Base-by-base conservation (phyloP, 2,888 invertebrate genomes). In the Trileptium ribeirensis region DNA sequence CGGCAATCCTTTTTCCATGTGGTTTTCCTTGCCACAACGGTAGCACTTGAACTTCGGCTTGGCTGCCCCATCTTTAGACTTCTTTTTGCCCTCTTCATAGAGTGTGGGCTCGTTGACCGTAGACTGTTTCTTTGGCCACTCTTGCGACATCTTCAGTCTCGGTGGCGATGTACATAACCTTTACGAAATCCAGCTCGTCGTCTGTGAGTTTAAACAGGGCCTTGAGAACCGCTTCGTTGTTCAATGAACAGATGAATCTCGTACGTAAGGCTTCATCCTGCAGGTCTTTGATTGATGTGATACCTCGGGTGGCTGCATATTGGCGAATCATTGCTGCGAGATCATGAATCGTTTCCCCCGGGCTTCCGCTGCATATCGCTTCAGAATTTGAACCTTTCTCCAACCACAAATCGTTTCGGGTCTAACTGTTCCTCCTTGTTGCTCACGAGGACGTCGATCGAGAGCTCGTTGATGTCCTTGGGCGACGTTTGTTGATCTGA, bases 121-220 rank as follows among this genome's bases (percentile, higher is more conserved):
- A n/a, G 19, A 36, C 37, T n/a, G 36, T 75, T 8, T 75, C 77
- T 8, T 75, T 75, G 15, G 77, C 77, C 39, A 75, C 39, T n/a
- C 64, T 82, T 1, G 83, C 84, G 24, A 82, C 84, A 39, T 83
- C 83, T 64, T 83, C 84, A 29, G 84, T 84, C 51, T 84, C 83
- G 70, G 79, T 40, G 31, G 84, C 84, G 24, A 84, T 67, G 34
- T 83, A 29, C 31, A 84, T 67, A n/a, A 64, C 84, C 36, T 39
- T 24, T 64, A 79, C 67, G 74, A 83, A 83, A 34, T 51, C 67
- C 67, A 83, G 82, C 29, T 83, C 83, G 31, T 82, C 82, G 67
- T 81, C 83, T 70, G 84, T 83, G 67, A 83, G 36, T 51, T 84
- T 81, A 75, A 84, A 82, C 36, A 83, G 36, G n/a, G 84, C 83